Base-by-base conservation (phyloP, 2,797 vertebrate species). In the Sternotherus odoratus region DNA sequence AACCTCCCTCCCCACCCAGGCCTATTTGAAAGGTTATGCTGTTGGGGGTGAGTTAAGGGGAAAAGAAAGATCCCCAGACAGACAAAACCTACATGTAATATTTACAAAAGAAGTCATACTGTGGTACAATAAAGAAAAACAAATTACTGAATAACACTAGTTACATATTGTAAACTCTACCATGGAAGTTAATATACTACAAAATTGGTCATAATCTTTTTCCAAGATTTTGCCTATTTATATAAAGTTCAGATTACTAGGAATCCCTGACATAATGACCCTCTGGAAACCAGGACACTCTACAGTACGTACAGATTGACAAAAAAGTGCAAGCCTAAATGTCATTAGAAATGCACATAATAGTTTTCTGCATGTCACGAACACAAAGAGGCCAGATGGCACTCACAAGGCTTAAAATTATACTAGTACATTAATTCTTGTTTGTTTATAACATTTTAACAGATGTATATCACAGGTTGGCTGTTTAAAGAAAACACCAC, bases 81-180 rank as follows among this genome's bases (percentile, higher is more conserved):
- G 48, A 82, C 79, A 85, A 13, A 83, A 74, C 15, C 12, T 96
- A 88, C 80, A 46, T 79, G 48, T 26, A 93, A 33, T 84, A 93
- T 87, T 79, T 81, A 82, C 66, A 43, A 53, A 79, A n/a, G 46
- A 66, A 92, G 28, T 5, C 11, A 86, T 72, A 72, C 24, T 24
- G 36, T 23, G n/a, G 21, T 24, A 9, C 36, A 39, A 72, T 72
- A 72, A 72, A 39, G 66, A 43, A 96, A 86, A 57, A 30, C 28
- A 86, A 95, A 48, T 30, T 51, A 83, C 69, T 72, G 82, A 8
- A 88, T 93, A 82, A 51, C 26, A 86, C 74, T 82, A 88, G 43
- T 85, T 81, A 81, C 39, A 21, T 39, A 43, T 72, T 43, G 24
- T 23, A 66, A 75, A 19, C 24, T 88, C 13, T 46, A 77, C 43